A percentile compares a stretch with the other conserved stretches of the same genome.
These are phyloP conservation scores for Eolophus roseicapilla DNA, from an alignment of 2,113 vertebrate genomes.

Conservation along the genomic window DNA sequence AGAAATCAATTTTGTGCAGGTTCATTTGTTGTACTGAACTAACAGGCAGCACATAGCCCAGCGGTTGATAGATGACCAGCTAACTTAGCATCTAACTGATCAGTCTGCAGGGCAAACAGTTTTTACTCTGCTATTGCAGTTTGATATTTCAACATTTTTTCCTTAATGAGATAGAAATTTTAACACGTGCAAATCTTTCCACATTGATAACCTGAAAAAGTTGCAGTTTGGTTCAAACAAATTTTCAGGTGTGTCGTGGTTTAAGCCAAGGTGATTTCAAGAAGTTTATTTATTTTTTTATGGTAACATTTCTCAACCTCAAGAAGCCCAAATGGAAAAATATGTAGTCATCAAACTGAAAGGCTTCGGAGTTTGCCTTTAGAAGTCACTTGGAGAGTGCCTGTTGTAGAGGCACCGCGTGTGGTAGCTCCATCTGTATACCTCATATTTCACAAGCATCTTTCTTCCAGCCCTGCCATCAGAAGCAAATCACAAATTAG, in stretches of 20 bases:
- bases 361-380: neutral
- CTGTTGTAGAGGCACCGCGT: neutral
- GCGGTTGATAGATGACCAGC: neutral
- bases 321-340: neutral
- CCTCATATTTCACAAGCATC: accelerated
- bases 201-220: neutral
- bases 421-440: neutral
- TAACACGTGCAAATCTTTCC: neutral
- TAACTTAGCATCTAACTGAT: neutral
- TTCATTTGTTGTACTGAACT: neutral
- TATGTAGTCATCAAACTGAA: neutral
- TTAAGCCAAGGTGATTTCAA: neutral
- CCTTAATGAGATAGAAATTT: neutral
- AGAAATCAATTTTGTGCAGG: neutral
- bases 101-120: neutral
- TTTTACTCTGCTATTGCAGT: neutral
- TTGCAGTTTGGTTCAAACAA: accelerated
- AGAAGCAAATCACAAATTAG: neutral
- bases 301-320: neutral
- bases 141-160: neutral
- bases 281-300: neutral
- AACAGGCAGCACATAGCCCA: neutral
- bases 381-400: neutral
- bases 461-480: neutral
- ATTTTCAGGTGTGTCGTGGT: neutral